Percentiles rank a stretch among this genome's conserved stretches.
These are phyloP conservation scores for Pelodiscus sinensis DNA, from an alignment of 2,113 vertebrate genomes.

Conservation along the genomic window DNA sequence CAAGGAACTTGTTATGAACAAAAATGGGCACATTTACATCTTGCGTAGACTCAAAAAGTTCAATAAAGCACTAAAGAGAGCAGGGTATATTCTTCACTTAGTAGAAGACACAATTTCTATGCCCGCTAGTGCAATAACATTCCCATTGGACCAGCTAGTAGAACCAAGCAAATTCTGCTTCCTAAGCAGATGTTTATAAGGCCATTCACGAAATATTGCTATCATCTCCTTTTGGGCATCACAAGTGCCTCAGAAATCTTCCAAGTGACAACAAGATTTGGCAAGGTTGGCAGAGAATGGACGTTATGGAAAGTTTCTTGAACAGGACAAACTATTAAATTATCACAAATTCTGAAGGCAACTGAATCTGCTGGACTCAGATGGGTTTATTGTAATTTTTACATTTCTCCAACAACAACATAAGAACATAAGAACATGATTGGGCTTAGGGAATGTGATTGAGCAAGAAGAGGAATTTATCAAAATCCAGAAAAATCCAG, in stretches of 20 bases:
- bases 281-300: background rate
- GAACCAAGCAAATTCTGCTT: conserved; percentile 52
- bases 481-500: background rate
- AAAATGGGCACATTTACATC: background rate
- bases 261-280: background rate
- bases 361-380: conserved; percentile 24
- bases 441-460: background rate
- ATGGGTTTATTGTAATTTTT: background rate
- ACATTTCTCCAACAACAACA: background rate
- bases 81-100: background rate
- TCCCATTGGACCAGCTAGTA: conserved; percentile 71
- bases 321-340: background rate
- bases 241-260: background rate
- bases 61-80: background rate
- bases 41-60: background rate
- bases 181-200: conserved; percentile 25
- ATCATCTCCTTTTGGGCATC: conserved; percentile 17
- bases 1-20: background rate
- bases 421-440: no score
- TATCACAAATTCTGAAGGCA: conserved; percentile 5
- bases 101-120: background rate
- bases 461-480: conserved; percentile 21
- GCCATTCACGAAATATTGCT: background rate
- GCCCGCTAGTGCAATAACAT: conserved; percentile 38
- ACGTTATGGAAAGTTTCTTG: background rate